These are phyloP conservation scores for Colostygia pectinataria DNA, from an alignment of 2,888 invertebrate species.

Conservation along the genomic window DNA sequence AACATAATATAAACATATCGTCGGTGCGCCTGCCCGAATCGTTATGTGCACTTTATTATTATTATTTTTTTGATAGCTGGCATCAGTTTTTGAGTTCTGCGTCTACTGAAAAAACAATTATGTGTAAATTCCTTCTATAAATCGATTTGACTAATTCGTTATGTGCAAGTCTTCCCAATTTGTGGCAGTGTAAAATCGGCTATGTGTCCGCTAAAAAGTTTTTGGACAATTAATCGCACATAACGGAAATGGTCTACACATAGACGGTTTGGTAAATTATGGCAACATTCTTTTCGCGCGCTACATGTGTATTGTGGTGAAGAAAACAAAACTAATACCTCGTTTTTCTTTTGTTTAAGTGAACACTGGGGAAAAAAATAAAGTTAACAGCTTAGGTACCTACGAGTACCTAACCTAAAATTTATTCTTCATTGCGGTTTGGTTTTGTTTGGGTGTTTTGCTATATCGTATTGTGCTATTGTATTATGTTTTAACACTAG, in stretches of 20 bases:
- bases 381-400: too few relatives aligned
- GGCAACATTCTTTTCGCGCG: not conserved
- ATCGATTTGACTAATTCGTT: conserved; percentile 5
- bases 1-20: too few relatives aligned
- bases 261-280: conserved; percentile 2
- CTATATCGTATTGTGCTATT: not conserved
- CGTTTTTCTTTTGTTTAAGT: not conserved
- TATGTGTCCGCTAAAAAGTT: conserved; percentile 3
- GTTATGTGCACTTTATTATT: not conserved
- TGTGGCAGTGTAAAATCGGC: conserved; percentile 3
- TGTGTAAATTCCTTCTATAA: conserved; percentile 5
- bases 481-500: not conserved
- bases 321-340: not conserved
- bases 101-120: conserved; percentile 2
- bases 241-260: conserved; percentile 4
- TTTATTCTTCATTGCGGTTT: not conserved
- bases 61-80: not conserved
- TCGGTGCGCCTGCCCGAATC: conserved; percentile 16
- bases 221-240: conserved; percentile 1
- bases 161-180: conserved; percentile 2
- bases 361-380: not conserved
- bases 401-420: not conserved
- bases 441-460: conserved; percentile 1
- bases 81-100: not conserved
- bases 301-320: not conserved